Evolutionary conservation across 2,888 invertebrate genomes (phyloP).

Genomic region (Suillia variegata): DNA sequence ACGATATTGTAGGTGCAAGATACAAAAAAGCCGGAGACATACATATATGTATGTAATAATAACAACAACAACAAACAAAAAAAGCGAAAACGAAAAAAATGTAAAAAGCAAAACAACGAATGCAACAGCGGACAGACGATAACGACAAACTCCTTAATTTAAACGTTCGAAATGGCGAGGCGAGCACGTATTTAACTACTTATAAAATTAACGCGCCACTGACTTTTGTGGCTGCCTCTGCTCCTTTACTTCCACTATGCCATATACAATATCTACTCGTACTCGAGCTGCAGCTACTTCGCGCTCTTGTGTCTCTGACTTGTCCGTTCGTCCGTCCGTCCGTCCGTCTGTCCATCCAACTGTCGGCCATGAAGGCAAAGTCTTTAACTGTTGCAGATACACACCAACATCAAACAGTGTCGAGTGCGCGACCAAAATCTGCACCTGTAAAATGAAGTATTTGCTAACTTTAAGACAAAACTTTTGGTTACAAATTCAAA

Average conservation of each 20-base stretch:
- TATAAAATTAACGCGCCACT: constrained; percentile 18
- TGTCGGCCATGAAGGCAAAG: background rate
- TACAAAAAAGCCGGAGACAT: background rate
- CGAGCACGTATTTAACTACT: constrained; percentile 13
- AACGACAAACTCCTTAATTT: constrained; percentile 2
- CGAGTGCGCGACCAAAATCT: no score
- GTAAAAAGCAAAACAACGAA: background rate
- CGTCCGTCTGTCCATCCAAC: background rate
- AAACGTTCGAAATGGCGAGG: background rate
- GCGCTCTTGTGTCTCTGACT: no score
- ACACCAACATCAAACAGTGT: background rate
- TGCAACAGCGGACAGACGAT: background rate
- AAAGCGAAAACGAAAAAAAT: background rate
- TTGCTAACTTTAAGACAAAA: no score
- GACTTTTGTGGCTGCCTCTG: background rate
- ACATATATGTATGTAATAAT: no score
- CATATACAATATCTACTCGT: no score
- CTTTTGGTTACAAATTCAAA: no score
- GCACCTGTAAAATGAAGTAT: no score
- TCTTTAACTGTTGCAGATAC: background rate
- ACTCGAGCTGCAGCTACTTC: no score
- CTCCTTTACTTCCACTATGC: background rate
- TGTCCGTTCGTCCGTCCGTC: background rate
- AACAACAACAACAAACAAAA: no score
- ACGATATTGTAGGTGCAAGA: constrained; percentile 1